These are phyloP conservation scores for Cyphomyrmex costatus DNA, from an alignment of 1,140 invertebrate species.

Conservation along the genomic window DNA sequence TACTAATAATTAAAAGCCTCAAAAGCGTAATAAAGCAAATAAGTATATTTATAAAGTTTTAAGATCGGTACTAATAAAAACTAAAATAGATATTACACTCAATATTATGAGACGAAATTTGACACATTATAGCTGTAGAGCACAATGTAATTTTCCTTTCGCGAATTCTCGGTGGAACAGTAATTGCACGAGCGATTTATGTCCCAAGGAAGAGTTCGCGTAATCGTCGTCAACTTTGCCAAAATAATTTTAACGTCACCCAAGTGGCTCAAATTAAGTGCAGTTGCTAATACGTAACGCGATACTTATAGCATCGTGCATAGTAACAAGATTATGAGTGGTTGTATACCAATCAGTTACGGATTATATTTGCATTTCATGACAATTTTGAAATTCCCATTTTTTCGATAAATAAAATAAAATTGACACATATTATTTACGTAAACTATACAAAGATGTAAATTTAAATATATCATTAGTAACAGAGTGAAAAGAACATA, in stretches of 20 bases:
- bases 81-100: neutral
- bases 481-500: neutral
- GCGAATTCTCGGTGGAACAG: slow-evolving; percentile 18
- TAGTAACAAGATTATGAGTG: slow-evolving; percentile 25
- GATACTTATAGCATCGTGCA: slow-evolving; percentile 14
- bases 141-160: slow-evolving; percentile 41
- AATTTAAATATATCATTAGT: neutral
- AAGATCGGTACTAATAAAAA: slow-evolving; percentile 7
- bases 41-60: neutral
- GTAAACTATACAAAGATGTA: neutral
- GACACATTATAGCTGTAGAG: neutral
- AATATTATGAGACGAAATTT: neutral
- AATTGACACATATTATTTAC: neutral
- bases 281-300: slow-evolving; percentile 15
- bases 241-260: slow-evolving; percentile 50
- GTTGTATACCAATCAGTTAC: neutral
- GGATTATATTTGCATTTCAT: slow-evolving; percentile 1
- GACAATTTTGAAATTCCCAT: neutral
- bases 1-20: no score
- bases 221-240: slow-evolving; percentile 25
- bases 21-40: no score
- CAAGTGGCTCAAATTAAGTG: slow-evolving; percentile 29
- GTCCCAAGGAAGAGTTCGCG: neutral
- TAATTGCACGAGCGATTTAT: slow-evolving; percentile 40
- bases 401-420: neutral